These are phyloP conservation scores for Lordiphosa stackelbergi DNA, from an alignment of 1,140 invertebrate genomes.

Conservation along the genomic window DNA sequence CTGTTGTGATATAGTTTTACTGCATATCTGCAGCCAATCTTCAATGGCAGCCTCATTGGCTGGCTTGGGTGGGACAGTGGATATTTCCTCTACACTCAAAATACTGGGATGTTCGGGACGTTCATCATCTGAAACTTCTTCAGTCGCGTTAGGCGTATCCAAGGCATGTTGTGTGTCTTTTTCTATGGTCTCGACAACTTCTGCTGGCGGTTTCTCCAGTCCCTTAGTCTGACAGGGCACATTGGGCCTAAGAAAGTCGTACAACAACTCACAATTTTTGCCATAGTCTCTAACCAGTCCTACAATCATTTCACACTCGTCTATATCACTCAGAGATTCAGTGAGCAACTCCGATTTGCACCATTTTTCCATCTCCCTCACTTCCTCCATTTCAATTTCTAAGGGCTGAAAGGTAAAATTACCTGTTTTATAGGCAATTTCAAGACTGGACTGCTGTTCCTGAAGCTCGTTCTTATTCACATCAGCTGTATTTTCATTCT, in stretches of 20 bases:
- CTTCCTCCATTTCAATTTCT: slow-evolving; percentile 16
- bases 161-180: too few species aligned
- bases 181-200: too few species aligned
- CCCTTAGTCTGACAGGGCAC: neutral
- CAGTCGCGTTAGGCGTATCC: neutral
- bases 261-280: slow-evolving; percentile 1
- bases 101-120: slow-evolving; percentile 9
- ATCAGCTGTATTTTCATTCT: neutral
- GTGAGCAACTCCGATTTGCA: slow-evolving; percentile 16
- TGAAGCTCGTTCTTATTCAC: too few species aligned
- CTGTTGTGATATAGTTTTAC: slow-evolving; percentile 10
- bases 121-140: neutral
- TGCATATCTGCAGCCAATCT: slow-evolving; percentile 23
- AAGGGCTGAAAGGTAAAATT: neutral
- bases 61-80: slow-evolving; percentile 6
- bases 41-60: slow-evolving; percentile 7
- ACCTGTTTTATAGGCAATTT: neutral
- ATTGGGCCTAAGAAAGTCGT: slow-evolving; percentile 11
- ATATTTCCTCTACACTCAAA: slow-evolving; percentile 8
- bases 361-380: slow-evolving; percentile 9
- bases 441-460: neutral
- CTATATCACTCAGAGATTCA: slow-evolving; percentile 20
- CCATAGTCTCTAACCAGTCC: slow-evolving; percentile 11
- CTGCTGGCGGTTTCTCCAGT: too few species aligned
- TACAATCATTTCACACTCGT: slow-evolving; percentile 20